phyloP scores from a whole-genome alignment of 2,113 vertebrate species.

The Larimichthys polyactis region DNA sequence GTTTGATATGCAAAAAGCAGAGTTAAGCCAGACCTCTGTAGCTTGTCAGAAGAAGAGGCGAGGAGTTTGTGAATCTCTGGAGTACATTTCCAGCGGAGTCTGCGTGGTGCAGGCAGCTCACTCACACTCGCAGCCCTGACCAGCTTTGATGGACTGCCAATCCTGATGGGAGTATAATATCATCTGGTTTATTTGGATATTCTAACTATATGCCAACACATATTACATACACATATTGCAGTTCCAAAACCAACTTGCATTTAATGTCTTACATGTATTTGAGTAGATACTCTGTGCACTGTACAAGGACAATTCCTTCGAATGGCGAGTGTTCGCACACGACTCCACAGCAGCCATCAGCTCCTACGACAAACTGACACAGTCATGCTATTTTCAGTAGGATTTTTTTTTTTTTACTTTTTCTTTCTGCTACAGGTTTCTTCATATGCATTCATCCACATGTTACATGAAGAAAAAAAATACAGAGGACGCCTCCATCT shows the following conservation, averaged over 20 bases:
- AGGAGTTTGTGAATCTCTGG: slow-evolving; percentile 90
- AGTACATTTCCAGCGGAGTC: slow-evolving; percentile 95
- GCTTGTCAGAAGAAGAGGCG: slow-evolving; percentile 88
- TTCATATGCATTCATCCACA: slow-evolving; percentile 1
- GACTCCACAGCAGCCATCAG: slow-evolving; percentile 92
- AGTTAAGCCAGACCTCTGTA: slow-evolving; percentile 86
- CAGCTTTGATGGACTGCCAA: slow-evolving; percentile 88
- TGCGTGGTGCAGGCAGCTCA: slow-evolving; percentile 91
- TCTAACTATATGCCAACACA: not conserved
- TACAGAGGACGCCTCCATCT: not conserved
- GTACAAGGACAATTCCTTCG: slow-evolving; percentile 96
- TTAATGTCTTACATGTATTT: slow-evolving; percentile 91
- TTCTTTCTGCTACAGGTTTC: not conserved
- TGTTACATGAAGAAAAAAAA: not conserved
- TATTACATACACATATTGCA: not conserved
- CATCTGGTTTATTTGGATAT: not conserved
- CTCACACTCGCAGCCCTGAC: slow-evolving; percentile 93
- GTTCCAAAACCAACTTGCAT: not conserved
- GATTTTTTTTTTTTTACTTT: slow-evolving; percentile 10
- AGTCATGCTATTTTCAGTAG: slow-evolving; percentile 37
- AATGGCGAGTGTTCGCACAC: slow-evolving; percentile 97
- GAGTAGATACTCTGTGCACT: slow-evolving; percentile 94
- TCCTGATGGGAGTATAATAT: slow-evolving; percentile 77
- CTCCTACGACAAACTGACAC: slow-evolving; percentile 92
- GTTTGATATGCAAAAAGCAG: not conserved